Percentiles rank a stretch among this genome's conserved stretches.
These are phyloP conservation scores for Caenorhabditis becei DNA, from an alignment of 2,888 invertebrate species.

Conservation along the genomic window DNA sequence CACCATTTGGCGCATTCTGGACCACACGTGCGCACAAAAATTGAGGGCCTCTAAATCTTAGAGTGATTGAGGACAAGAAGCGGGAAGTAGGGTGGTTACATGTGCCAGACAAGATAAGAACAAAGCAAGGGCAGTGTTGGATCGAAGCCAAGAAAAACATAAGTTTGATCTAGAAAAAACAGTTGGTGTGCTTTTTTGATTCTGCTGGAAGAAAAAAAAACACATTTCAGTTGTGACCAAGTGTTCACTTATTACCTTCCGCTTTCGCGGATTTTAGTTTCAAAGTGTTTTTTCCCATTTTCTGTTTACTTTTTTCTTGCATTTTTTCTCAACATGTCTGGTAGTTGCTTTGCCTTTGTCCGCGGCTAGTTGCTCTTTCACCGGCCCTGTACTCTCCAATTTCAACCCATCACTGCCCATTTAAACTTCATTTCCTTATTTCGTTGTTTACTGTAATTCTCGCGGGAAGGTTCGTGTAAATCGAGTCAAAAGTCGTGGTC, in stretches of 20 bases:
- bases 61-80: no score
- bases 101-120: no score
- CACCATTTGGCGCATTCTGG: slow-evolving; percentile 64
- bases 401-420: no score
- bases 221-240: neutral
- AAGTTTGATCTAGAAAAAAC: neutral
- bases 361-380: no score
- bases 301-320: neutral
- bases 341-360: no score
- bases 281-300: neutral
- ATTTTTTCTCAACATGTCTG: no score
- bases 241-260: neutral
- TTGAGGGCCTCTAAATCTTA: neutral
- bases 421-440: no score
- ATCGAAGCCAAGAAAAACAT: neutral
- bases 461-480: neutral
- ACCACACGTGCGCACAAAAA: slow-evolving; percentile 26
- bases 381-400: no score
- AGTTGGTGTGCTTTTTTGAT: neutral
- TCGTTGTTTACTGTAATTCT: neutral
- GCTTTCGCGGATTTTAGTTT: neutral
- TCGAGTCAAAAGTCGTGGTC: slow-evolving; percentile 30
- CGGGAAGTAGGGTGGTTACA: neutral
- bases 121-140: no score
- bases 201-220: neutral